Evolutionary conservation across 2,113 vertebrate species (phyloP), one percentile per base, ranked within the genome.

Genomic region (Microcebus murinus): DNA sequence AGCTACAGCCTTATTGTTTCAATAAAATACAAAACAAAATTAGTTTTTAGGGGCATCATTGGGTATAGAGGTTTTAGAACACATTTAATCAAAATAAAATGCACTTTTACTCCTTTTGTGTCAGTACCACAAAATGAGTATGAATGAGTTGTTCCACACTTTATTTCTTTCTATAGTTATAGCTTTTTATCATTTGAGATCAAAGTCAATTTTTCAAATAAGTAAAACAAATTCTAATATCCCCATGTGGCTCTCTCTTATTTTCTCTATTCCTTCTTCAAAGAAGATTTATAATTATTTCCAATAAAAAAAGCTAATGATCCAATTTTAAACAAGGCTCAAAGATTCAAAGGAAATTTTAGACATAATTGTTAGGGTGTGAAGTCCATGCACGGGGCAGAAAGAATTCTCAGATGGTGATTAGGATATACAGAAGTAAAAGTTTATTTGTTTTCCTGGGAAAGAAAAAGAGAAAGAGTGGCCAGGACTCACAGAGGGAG

Each of bases 11-110:
- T 87, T 67, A 65, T 48, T 89, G 20, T 87, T 96, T 94, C 48
- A 74, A 87, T 89, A 84, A 84, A 94, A 29, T 52, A 36, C 0
- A 77, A 79, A 70, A 76, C 31, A 81, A 87, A 57, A 91, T 90
- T 82, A 50, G 76, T 61, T 93, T 70, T 93, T 87, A 74, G 80
- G 55, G 63, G 70, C 23, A 80, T 92, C 14, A 39, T 79, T 83
- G 86, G 5, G 5, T 80, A 55, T 29, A 87, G 42, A 81, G 17
- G 36, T 57, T 50, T 96, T 80, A 88, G 71, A 94, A 86, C 39
- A 93, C 85, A 95, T 77, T 85, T 91, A 70, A 84, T 94, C 25
- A 87, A 90, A 95, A 92, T 84, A 90, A 95, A 96, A 88, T 77
- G 10, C 59, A 77, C 57, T 79, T 91, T 93, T 73, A 31, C 21